Conservation (phyloP, 1,140 invertebrate species). For the Anastrepha obliqua region DNA sequence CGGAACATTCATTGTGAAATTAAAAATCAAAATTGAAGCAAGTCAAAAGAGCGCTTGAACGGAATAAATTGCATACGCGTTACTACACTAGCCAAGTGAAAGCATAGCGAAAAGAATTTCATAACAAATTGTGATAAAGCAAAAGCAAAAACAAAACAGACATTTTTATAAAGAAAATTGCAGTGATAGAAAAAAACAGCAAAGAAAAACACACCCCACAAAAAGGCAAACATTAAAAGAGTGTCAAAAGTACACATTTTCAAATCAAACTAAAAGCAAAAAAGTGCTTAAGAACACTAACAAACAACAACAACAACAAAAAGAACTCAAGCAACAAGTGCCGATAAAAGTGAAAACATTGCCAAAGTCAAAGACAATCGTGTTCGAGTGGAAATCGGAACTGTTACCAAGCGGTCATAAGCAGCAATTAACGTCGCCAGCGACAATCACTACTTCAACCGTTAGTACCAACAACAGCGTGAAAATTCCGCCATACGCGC, state of each 20-base stretch:
- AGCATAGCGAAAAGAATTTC: slow-evolving; percentile 70
- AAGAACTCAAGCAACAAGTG: slow-evolving; percentile 25
- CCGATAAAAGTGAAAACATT: slow-evolving; percentile 19
- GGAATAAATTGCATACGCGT: slow-evolving; percentile 54
- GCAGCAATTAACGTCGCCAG: background rate
- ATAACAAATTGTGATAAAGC: slow-evolving; percentile 61
- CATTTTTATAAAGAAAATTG: slow-evolving; percentile 49
- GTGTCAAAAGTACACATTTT: slow-evolving; percentile 5
- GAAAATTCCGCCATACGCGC: slow-evolving; percentile 56
- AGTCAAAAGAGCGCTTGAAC: slow-evolving; percentile 58
- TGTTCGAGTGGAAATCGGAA: background rate
- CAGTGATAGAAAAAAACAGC: slow-evolving; percentile 58
- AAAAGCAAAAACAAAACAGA: slow-evolving; percentile 55
- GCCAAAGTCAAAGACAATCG: background rate
- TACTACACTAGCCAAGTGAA: slow-evolving; percentile 6
- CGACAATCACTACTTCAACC: background rate
- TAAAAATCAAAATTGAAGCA: slow-evolving; percentile 73
- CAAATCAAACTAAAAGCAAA: slow-evolving; percentile 14
- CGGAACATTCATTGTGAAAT: slow-evolving; percentile 74
- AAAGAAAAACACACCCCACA: slow-evolving; percentile 50
- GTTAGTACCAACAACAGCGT: slow-evolving; percentile 15
- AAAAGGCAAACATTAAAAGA: slow-evolving; percentile 37
- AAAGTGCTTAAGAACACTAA: slow-evolving; percentile 31
- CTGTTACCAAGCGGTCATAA: background rate
- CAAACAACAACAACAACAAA: background rate